Percentiles rank a stretch among this genome's conserved stretches.
phyloP scores from a whole-genome alignment of 2,797 vertebrate genomes.

The Spondyliosoma cantharus region DNA sequence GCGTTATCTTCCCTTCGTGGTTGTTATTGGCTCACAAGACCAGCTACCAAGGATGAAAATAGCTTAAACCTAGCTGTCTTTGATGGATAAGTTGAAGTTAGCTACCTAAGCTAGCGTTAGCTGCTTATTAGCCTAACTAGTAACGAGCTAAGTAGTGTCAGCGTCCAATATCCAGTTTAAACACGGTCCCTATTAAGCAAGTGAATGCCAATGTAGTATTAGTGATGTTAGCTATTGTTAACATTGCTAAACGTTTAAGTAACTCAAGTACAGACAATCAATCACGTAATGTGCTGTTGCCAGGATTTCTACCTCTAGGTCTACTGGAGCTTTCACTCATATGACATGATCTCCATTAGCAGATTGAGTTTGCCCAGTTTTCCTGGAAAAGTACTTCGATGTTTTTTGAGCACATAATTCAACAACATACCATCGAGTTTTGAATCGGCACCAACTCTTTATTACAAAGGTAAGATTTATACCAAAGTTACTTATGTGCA shows the following conservation, averaged over 20 bases:
- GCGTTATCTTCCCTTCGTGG: background rate
- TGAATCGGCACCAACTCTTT: background rate
- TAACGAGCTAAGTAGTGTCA: background rate
- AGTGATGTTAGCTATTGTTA: too few species aligned
- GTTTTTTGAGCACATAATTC: background rate
- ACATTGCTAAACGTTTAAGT: too few species aligned
- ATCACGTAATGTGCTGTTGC: background rate
- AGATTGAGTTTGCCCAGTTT: background rate
- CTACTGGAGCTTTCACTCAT: background rate
- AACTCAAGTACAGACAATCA: background rate
- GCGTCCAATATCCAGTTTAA: background rate
- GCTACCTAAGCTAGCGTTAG: background rate
- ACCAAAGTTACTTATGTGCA: background rate
- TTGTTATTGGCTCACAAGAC: background rate
- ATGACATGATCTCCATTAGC: too few species aligned
- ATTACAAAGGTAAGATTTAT: background rate
- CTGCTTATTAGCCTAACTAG: background rate
- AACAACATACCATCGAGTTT: background rate
- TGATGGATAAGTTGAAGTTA: background rate
- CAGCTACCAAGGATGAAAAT: background rate
- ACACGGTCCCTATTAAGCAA: too few species aligned
- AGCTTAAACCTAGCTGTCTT: background rate
- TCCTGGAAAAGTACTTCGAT: background rate
- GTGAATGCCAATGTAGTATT: too few species aligned
- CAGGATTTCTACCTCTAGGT: background rate